Base-by-base conservation (phyloP, 2,797 vertebrate species). In the Aotus griseimembra region DNA sequence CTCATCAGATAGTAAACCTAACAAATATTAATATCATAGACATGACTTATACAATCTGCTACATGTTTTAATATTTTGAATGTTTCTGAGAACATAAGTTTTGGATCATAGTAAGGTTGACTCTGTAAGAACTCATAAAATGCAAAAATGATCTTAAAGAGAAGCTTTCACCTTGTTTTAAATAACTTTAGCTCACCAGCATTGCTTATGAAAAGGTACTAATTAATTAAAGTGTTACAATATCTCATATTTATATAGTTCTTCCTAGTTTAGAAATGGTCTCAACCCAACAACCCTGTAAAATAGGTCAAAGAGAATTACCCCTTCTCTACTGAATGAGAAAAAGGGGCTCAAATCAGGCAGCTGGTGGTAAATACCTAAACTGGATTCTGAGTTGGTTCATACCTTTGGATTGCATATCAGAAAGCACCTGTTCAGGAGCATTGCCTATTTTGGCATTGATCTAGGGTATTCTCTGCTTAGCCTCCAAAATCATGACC, bases 221-320 rank as follows among this genome's bases (percentile, higher is more conserved):
- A 88, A 70, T 86, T 64, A 82, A 48, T 48, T 73, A 73, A 93
- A 87, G 48, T 76, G 0, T 70, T 80, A 73, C 36, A 58, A 7
- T 41, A 52, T 77, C 17, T 64, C 50, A 77, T 52, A 76, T 81
- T 86, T 79, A 48, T 77, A 57, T 75, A 79, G 67, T 7, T 96
- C 75, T 83, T 94, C 82, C 44, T 73, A 94, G 30, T 75, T 88
- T 83, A 76, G 41, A 97, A 94, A 80, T 93, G 17, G 92, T 84
- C 72, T 73, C 44, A 81, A 57, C 26, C 39, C 24, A 85, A 52
- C 48, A 88, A 20, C 41, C 30, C n/a, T 85, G 90, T 44, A 76
- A 94, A 93, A 72, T 44, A 81, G 2, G 14, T 14, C 30, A 95
- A 75, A 30, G 39, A 58, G 77, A 95, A 58, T 46, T 15, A 84